A percentile compares a stretch with the other conserved stretches of the same genome.
Evolutionary conservation across 1,140 invertebrate genomes (phyloP).

Genomic region (Eubasilissa regina): DNA sequence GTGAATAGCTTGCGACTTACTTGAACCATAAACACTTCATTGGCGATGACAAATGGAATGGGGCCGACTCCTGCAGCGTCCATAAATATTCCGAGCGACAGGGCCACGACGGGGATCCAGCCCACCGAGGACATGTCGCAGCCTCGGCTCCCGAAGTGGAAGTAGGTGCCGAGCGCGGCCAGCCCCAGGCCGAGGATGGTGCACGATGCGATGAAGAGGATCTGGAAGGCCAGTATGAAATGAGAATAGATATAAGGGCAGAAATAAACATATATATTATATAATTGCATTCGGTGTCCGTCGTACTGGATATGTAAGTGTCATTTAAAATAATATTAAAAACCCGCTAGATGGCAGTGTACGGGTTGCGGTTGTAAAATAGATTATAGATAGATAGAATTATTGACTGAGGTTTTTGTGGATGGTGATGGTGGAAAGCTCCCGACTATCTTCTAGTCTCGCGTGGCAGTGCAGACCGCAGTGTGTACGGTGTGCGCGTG

Average conservation of each 20-base stretch:
- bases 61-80: too few relatives aligned
- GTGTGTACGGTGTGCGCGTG: too few relatives aligned
- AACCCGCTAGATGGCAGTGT: neutral
- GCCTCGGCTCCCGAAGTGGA: constrained; percentile 27
- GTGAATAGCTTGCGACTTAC: too few relatives aligned
- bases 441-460: too few relatives aligned
- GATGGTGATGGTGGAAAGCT: too few relatives aligned
- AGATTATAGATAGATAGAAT: neutral
- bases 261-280: constrained; percentile 9
- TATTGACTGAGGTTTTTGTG: neutral
- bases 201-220: constrained; percentile 41
- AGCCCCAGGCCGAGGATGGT: constrained; percentile 17
- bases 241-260: too few relatives aligned
- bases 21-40: constrained; percentile 64
- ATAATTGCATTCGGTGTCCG: too few relatives aligned
- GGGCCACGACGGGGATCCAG: too few relatives aligned
- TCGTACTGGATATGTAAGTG: too few relatives aligned
- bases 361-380: neutral
- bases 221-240: too few relatives aligned
- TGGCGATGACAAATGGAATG: constrained; percentile 63
- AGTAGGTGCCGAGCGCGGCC: constrained; percentile 41
- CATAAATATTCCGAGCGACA: too few relatives aligned
- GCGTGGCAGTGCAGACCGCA: too few relatives aligned
- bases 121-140: constrained; percentile 46
- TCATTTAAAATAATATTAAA: neutral